These are phyloP conservation scores for Mastigias papua DNA, from an alignment of 30 jellyfish, hydroid and myxozoan genomes.

Conservation along the genomic window DNA sequence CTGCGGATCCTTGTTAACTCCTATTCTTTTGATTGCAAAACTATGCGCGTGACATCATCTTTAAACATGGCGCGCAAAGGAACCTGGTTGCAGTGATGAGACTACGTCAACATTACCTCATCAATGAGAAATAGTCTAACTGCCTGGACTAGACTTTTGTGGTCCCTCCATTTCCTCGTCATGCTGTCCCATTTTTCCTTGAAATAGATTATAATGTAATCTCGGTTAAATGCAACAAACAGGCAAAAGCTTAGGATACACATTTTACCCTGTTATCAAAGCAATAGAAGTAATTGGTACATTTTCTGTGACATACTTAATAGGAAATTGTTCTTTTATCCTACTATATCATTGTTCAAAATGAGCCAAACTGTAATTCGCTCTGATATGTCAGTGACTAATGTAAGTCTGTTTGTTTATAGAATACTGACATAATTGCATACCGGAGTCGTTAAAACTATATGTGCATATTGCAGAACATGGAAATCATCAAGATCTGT, in stretches of 20 bases:
- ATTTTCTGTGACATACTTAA: too few species aligned
- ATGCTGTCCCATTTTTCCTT: constrained; percentile 99
- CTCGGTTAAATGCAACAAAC: neutral
- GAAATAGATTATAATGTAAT: neutral
- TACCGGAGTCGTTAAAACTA: constrained; percentile 97
- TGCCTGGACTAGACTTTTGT: constrained; percentile 86
- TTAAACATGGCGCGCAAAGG: neutral
- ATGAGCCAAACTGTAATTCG: neutral
- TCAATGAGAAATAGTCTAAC: constrained; percentile 91
- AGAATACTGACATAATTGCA: neutral
- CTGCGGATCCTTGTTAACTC: too few species aligned
- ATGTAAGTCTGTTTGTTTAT: neutral
- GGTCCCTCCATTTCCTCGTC: constrained; percentile 98
- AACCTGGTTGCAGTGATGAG: too few species aligned
- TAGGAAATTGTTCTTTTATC: too few species aligned
- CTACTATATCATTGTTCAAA: too few species aligned
- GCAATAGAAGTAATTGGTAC: too few species aligned
- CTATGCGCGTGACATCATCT: too few species aligned
- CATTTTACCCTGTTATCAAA: too few species aligned
- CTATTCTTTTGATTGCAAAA: too few species aligned
- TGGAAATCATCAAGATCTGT: constrained; percentile 95
- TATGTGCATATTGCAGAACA: constrained; percentile 82
- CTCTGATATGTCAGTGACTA: neutral
- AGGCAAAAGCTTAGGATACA: neutral
- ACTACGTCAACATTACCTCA: constrained; percentile 90